Evolutionary conservation across 2,888 invertebrate genomes (phyloP), one percentile per base, ranked within the genome.

Genomic region (Drosophila pullipes): DNA sequence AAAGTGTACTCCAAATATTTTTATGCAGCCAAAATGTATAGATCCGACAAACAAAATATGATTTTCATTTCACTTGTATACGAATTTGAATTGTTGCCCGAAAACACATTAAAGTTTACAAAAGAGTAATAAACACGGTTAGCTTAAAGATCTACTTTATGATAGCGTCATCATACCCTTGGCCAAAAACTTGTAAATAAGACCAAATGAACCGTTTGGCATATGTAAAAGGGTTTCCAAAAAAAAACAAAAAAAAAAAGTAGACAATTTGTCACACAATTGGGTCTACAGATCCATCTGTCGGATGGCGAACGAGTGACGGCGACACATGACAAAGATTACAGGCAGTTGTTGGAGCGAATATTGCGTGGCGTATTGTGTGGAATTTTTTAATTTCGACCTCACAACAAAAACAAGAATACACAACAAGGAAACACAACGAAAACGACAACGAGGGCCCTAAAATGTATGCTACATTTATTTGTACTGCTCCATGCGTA

Each of bases 191-290:
- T 61, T 80, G 28, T 64, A 60, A 69, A 69, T 75, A 59, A 50
- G 25, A 49, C 55, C 65, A 63, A 80, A 66, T 75, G 59, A 62
- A 70, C 49, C 41, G 35, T 37, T 35, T 69, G 47, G 30, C 59
- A 68, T 55, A 60, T 68, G 65, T 62, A 35, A 25, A 79, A 76
- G 73, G 72, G 82, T 75, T 82, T 65, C 68, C 50, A 63, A 44
- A 9, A 49, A 44, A 58, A 55, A 66, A 50, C 39, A 57, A 58
- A 44, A 54, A 58, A 53, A 88, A 25, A 82, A 78, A 75, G 22
- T 68, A 59, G 75, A 89, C 86, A 89, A 87, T 87, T 87, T 87
- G 80, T 87, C 86, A 87, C 90, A 83, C 86, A 89, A 87, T 90
- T 89, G 83, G 75, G 62, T 69, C 69, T 58, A 58, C 64, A 67